Evolutionary conservation across 53 echinoderm and acorn worm genomes (phyloP).

Genomic region (Paracentrotus lividus): DNA sequence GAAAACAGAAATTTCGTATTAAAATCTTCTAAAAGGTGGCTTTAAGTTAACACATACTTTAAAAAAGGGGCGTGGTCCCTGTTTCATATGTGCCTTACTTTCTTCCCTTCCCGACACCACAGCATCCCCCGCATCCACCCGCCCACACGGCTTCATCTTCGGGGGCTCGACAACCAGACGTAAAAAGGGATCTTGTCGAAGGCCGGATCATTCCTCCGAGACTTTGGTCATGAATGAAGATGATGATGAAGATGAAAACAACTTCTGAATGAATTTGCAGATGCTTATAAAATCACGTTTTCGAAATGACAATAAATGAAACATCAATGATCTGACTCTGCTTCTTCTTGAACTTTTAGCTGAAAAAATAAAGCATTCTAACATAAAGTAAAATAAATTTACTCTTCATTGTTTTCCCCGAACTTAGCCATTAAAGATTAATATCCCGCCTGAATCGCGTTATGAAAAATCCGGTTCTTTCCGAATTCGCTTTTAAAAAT

Average conservation of each 20-base stretch:
- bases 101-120: neutral
- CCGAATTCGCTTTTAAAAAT: neutral
- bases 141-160: neutral
- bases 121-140: neutral
- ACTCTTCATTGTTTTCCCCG: neutral
- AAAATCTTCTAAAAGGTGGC: too few relatives aligned
- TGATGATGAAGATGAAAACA: neutral
- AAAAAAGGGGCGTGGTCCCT: neutral
- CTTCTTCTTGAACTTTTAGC: neutral
- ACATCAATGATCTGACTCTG: neutral
- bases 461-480: neutral
- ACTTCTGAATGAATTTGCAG: neutral
- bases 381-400: neutral
- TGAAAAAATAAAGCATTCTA: neutral
- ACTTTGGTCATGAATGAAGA: neutral
- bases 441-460: neutral
- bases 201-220: neutral
- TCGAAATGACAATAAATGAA: too few relatives aligned
- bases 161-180: neutral
- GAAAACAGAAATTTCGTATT: too few relatives aligned
- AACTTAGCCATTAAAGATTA: neutral
- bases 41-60: too few relatives aligned
- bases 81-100: neutral
- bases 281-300: neutral
- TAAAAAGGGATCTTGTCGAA: neutral